Evolutionary conservation across 2,888 invertebrate genomes (phyloP).

Genomic region (Chrysomela aeneicollis): DNA sequence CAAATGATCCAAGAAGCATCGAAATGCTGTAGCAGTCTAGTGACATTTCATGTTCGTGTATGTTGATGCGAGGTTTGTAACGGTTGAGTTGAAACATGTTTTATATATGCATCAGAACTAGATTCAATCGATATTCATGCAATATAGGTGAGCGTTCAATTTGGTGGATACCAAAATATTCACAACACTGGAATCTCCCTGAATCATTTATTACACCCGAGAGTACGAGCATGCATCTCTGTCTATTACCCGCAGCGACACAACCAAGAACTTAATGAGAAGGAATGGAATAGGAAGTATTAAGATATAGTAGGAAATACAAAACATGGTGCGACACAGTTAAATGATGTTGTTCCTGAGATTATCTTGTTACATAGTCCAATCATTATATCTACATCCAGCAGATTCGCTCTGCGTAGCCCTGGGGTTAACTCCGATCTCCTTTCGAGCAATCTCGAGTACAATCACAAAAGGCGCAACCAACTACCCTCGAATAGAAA

Average conservation of each 20-base stretch:
- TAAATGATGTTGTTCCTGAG: neutral
- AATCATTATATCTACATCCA: conserved; percentile 8
- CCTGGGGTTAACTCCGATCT: too few species aligned
- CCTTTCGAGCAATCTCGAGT: too few species aligned
- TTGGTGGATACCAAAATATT: too few species aligned
- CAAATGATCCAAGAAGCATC: too few species aligned
- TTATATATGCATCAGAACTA: neutral
- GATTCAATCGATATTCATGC: too few species aligned
- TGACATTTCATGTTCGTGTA: too few species aligned
- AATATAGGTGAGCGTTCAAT: too few species aligned
- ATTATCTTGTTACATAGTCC: neutral
- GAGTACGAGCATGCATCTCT: conserved; percentile 12
- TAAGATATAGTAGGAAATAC: conserved; percentile 57
- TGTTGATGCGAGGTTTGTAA: too few species aligned
- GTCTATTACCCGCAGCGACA: conserved; percentile 42
- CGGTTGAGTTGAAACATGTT: neutral
- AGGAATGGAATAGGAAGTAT: conserved; percentile 56
- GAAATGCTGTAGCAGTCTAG: too few species aligned
- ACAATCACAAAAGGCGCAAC: too few species aligned
- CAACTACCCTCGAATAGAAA: too few species aligned
- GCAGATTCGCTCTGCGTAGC: too few species aligned
- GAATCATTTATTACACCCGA: neutral
- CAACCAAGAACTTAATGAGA: conserved; percentile 54
- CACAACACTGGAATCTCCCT: neutral
- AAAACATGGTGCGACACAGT: conserved; percentile 48